Evolutionary conservation across 1,140 invertebrate species (phyloP).

Genomic region (Drosophila orena): DNA sequence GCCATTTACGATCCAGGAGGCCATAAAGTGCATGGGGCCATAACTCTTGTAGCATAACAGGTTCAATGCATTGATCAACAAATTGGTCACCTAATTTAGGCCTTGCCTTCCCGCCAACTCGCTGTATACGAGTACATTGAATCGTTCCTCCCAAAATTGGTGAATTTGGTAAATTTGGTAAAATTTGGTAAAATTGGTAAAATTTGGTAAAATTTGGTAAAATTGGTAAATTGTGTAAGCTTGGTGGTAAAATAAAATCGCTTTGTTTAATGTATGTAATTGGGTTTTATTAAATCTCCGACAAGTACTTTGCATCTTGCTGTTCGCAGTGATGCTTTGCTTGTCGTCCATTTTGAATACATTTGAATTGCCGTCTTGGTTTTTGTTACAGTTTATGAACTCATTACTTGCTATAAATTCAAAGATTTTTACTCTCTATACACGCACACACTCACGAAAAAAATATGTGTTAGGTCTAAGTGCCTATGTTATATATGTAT

Average conservation of each 20-base stretch:
- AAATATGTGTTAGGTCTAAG: conserved; percentile 56
- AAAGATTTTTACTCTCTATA: conserved; percentile 68
- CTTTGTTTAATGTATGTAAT: conserved; percentile 48
- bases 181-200: too few relatives aligned
- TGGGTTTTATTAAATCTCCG: conserved; percentile 64
- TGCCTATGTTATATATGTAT: conserved; percentile 43
- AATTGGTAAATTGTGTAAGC: too few relatives aligned
- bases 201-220: too few relatives aligned
- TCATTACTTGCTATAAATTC: conserved; percentile 78
- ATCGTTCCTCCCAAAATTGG: too few relatives aligned
- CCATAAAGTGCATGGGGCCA: conserved; percentile 31
- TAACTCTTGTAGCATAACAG: conserved; percentile 16
- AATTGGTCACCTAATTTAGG: neutral
- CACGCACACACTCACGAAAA: conserved; percentile 49
- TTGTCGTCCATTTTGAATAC: conserved; percentile 45
- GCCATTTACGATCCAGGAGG: conserved; percentile 17
- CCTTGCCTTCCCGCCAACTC: too few relatives aligned
- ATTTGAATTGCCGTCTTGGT: conserved; percentile 17
- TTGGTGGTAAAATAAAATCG: neutral
- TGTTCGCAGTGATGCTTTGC: conserved; percentile 23
- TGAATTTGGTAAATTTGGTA: neutral
- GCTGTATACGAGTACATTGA: too few relatives aligned
- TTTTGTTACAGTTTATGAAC: conserved; percentile 69
- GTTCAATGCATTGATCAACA: too few relatives aligned
- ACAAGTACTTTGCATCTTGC: conserved; percentile 42